Evolutionary conservation across 2,113 vertebrate genomes (phyloP).

Genomic region (Harpagus bidentatus): DNA sequence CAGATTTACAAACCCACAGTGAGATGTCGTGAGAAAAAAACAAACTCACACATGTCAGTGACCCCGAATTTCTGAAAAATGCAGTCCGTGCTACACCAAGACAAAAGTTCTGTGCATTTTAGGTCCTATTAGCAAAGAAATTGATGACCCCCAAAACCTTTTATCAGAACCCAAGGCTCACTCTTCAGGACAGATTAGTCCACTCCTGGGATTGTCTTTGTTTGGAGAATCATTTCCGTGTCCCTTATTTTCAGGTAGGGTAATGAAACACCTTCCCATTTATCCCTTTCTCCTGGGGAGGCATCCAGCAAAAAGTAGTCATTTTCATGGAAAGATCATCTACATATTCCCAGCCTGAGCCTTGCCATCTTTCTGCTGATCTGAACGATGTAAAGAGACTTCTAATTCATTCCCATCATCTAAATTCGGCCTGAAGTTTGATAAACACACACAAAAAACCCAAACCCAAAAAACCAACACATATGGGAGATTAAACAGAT

Average conservation of each 20-base stretch:
- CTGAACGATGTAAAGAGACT: background rate
- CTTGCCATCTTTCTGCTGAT: background rate
- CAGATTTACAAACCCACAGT: background rate
- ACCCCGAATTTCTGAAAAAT: background rate
- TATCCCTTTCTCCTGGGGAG: background rate
- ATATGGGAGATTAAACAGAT: background rate
- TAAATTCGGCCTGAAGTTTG: background rate
- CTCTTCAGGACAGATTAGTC: background rate
- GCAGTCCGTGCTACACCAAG: background rate
- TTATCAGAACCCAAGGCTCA: background rate
- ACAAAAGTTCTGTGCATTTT: background rate
- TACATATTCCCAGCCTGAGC: background rate
- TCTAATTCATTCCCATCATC: background rate
- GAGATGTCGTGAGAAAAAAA: background rate
- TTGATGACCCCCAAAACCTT: background rate
- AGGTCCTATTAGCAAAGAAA: background rate
- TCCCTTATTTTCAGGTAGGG: background rate
- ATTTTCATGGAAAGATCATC: background rate
- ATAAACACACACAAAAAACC: background rate
- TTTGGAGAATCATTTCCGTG: background rate
- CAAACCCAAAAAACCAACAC: no score
- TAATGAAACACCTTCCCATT: background rate
- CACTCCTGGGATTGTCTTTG: background rate
- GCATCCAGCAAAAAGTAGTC: background rate
- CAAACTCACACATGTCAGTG: fast-evolving